These are phyloP conservation scores for Hermetia illucens DNA, from an alignment of 1,140 invertebrate genomes.

Conservation along the genomic window DNA sequence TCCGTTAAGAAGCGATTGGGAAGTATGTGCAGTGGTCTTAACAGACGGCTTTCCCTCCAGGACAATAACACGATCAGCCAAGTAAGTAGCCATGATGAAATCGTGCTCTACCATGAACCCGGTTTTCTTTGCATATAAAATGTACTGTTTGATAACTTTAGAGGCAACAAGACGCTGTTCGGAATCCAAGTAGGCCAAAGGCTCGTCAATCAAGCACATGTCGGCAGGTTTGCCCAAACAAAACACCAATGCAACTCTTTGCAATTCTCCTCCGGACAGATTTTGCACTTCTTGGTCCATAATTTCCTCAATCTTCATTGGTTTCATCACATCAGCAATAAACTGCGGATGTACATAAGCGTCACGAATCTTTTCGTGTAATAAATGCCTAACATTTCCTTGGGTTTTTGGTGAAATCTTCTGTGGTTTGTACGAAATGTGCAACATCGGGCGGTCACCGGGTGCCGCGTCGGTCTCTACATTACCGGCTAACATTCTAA, in stretches of 20 bases:
- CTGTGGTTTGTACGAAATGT: conserved; percentile 99
- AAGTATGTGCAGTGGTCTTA: conserved; percentile 74
- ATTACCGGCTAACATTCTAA: conserved; percentile 94
- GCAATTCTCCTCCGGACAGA: conserved; percentile 96
- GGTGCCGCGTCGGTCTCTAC: conserved; percentile 74
- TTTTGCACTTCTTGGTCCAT: conserved; percentile 99
- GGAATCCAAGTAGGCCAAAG: conserved; percentile 97
- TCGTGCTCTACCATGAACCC: conserved; percentile 99
- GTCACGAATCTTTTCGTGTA: conserved; percentile 94
- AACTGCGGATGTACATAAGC: conserved; percentile 95
- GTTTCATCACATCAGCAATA: conserved; percentile 98
- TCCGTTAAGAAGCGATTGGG: conserved; percentile 87
- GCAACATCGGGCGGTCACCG: conserved; percentile 74
- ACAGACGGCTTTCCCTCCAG: conserved; percentile 92
- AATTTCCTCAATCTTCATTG: conserved; percentile 93
- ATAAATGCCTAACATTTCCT: conserved; percentile 76
- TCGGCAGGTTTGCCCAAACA: conserved; percentile 98
- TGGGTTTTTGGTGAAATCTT: conserved; percentile 98
- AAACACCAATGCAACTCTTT: conserved; percentile 88
- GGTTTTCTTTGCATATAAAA: conserved; percentile 97
- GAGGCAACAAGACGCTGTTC: conserved; percentile 99
- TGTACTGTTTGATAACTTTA: conserved; percentile 98
- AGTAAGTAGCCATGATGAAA: conserved; percentile 99
- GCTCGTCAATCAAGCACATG: conserved; percentile 98
- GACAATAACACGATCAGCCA: conserved; percentile 97